Conservation (phyloP, 2,113 vertebrate genomes). For the Apteryx mantelli region DNA sequence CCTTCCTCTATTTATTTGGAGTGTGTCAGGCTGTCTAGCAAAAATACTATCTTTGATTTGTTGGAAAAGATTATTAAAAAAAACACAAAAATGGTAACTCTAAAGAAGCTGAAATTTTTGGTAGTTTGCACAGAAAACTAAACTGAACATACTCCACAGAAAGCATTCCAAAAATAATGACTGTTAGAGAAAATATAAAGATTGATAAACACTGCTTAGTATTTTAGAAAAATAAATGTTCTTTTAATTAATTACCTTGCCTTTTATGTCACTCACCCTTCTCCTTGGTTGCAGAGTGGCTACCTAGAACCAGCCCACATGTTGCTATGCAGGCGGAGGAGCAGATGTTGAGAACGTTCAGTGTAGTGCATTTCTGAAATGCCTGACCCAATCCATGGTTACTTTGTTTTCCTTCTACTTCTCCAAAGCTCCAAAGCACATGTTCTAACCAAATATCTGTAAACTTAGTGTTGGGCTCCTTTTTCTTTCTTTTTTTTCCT, state of each 20-base stretch:
- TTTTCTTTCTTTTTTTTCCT: neutral
- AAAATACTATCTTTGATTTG: neutral
- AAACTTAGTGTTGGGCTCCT: neutral
- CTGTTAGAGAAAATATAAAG: no score
- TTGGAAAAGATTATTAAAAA: neutral
- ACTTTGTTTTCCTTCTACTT: neutral
- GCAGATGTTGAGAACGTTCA: no score
- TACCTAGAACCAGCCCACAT: no score
- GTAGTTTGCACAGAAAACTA: neutral
- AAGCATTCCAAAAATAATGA: neutral
- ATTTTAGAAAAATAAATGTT: no score
- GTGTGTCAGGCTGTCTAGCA: neutral
- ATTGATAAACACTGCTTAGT: no score
- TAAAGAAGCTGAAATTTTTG: neutral
- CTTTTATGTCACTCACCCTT: no score
- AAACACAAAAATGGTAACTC: neutral
- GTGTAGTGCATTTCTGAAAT: no score
- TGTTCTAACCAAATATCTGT: neutral
- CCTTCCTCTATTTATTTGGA: neutral
- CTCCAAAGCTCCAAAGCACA: neutral
- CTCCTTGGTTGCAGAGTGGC: neutral
- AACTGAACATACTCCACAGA: neutral
- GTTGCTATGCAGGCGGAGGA: neutral
- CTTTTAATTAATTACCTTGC: no score
- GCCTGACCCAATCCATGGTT: neutral